Percentiles rank a stretch among this genome's conserved stretches.
Evolutionary conservation across 2,113 vertebrate species (phyloP).

Genomic region (Protobothrops flavoviridis): DNA sequence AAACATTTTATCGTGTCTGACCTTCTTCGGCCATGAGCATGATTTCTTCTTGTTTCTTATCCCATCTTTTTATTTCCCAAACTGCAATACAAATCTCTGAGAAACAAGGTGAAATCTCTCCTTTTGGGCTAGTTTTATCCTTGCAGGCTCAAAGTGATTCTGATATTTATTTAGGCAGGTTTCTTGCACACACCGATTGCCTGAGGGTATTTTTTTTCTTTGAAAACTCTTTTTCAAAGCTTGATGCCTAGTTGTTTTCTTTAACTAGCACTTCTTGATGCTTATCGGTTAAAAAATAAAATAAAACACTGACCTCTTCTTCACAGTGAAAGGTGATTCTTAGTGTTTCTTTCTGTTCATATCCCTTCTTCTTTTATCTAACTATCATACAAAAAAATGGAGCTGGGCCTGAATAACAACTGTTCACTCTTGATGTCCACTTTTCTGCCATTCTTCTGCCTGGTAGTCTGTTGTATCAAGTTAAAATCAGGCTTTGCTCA

Average conservation of each 20-base stretch:
- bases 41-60: background rate
- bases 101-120: background rate
- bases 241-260: constrained; percentile 28
- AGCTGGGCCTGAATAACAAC: background rate
- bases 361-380: background rate
- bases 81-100: background rate
- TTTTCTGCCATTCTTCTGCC: constrained; percentile 4
- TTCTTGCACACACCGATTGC: constrained; percentile 17
- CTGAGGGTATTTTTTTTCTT: constrained; percentile 13
- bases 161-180: constrained; percentile 31
- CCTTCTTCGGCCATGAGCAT: background rate
- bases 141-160: constrained; percentile 13
- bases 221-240: constrained; percentile 8
- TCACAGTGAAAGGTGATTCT: constrained; percentile 6
- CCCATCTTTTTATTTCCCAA: background rate
- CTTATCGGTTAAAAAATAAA: background rate
- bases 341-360: background rate
- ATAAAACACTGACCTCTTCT: background rate
- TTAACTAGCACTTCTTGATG: constrained; percentile 24
- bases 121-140: constrained; percentile 11
- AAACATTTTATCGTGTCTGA: background rate
- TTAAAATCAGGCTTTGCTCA: background rate
- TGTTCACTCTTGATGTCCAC: background rate
- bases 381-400: background rate
- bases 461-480: background rate